Evolutionary conservation across 2,888 invertebrate genomes (phyloP).

Genomic region (Leptopterna dolabrata): DNA sequence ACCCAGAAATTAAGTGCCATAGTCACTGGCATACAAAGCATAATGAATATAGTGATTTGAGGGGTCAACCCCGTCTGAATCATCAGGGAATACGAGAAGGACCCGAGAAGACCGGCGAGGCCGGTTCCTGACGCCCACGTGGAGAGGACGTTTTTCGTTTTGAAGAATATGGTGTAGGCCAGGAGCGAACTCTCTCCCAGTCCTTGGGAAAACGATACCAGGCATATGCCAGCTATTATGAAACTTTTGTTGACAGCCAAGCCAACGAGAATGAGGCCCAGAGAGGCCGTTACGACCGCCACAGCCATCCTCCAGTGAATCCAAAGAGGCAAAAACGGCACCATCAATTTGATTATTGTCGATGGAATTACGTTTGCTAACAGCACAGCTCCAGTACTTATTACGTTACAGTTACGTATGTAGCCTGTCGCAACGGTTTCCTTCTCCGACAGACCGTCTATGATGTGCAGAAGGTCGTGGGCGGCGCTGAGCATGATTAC

Average conservation of each 20-base stretch:
- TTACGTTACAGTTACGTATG: constrained; percentile 72
- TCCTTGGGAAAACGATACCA: constrained; percentile 80
- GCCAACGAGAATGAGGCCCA: constrained; percentile 78
- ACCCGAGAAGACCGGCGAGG: constrained; percentile 83
- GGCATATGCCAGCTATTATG: constrained; percentile 77
- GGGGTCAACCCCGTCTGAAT: constrained; percentile 59
- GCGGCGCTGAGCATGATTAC: constrained; percentile 89
- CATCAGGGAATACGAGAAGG: constrained; percentile 73
- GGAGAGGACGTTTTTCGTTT: constrained; percentile 74
- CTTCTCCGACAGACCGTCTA: constrained; percentile 14
- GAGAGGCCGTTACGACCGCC: constrained; percentile 72
- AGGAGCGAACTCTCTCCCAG: constrained; percentile 84
- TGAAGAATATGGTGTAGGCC: constrained; percentile 77
- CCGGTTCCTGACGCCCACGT: constrained; percentile 90
- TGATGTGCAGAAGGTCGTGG: constrained; percentile 73
- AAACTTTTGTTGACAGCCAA: constrained; percentile 72
- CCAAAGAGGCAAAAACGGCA: constrained; percentile 78
- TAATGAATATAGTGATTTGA: constrained; percentile 59
- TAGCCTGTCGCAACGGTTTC: background rate
- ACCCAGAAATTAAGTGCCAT: constrained; percentile 59
- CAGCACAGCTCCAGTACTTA: constrained; percentile 82
- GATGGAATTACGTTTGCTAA: constrained; percentile 84
- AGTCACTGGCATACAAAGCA: constrained; percentile 60
- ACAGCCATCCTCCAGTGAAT: constrained; percentile 73
- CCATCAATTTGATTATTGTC: constrained; percentile 76